Conservation (phyloP, 2,797 vertebrate species). For the Falco columbarius region DNA sequence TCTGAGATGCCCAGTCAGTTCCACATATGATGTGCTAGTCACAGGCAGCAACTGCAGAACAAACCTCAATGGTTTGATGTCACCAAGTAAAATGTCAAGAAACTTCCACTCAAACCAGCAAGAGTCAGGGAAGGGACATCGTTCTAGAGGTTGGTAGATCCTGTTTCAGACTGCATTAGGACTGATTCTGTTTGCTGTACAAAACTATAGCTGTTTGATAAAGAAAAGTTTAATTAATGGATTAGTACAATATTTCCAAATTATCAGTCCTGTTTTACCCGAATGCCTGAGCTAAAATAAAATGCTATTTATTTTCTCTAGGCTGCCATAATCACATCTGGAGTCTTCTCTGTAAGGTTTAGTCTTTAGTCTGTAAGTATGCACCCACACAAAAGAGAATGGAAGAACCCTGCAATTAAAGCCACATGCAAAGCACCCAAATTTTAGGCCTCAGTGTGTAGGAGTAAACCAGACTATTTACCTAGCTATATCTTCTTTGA, state of each 20-base stretch:
- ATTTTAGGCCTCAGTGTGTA: neutral
- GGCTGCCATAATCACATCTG: neutral
- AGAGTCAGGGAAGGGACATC: neutral
- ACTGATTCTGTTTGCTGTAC: neutral
- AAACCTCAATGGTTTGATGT: neutral
- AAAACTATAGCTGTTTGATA: neutral
- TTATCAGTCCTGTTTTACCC: neutral
- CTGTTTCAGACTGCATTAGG: neutral
- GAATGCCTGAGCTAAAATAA: constrained; percentile 3
- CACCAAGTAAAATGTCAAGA: neutral
- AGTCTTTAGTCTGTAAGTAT: neutral
- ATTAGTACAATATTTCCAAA: neutral
- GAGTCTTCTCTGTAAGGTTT: neutral
- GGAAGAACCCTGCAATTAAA: neutral
- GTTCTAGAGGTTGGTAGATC: neutral
- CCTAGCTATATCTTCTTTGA: neutral
- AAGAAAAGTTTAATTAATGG: neutral
- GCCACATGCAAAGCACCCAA: neutral
- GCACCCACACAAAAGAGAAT: neutral
- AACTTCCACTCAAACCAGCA: neutral
- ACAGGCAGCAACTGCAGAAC: neutral
- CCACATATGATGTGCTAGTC: neutral
- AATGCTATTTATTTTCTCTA: neutral
- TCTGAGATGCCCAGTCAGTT: neutral
- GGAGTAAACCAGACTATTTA: constrained; percentile 18